Evolutionary conservation across 2,888 invertebrate genomes (phyloP).

Genomic region (Troglohyphantes excavatus): DNA sequence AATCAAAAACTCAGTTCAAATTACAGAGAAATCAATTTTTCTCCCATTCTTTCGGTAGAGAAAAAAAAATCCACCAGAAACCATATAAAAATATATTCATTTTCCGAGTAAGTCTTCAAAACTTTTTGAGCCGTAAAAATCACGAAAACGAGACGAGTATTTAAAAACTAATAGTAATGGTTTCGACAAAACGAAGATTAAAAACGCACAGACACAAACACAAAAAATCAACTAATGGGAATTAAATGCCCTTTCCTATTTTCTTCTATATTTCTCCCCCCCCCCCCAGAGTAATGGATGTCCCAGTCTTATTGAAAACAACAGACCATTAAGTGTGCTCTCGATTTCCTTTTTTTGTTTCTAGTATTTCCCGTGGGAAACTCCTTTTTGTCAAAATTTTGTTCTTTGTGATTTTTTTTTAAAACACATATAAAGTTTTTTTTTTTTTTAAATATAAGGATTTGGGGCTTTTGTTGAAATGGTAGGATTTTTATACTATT

Average conservation of each 20-base stretch:
- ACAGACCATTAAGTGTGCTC: conserved; percentile 5
- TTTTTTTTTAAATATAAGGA: background rate
- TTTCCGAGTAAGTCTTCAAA: background rate
- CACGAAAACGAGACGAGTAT: conserved; percentile 8
- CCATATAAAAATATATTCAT: too few relatives aligned
- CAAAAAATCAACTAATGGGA: conserved; percentile 32
- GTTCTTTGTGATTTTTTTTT: background rate
- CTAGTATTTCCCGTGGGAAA: background rate
- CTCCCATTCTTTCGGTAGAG: too few relatives aligned
- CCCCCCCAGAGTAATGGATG: conserved; percentile 18
- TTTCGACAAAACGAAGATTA: conserved; percentile 1
- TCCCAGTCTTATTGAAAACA: conserved; percentile 43
- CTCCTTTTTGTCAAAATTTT: background rate
- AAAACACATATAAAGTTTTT: background rate
- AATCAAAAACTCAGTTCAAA: too few relatives aligned
- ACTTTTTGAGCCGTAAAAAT: background rate
- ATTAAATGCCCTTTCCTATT: conserved; percentile 20
- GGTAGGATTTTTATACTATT: background rate
- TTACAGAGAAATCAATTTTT: too few relatives aligned
- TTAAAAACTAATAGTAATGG: conserved; percentile 34
- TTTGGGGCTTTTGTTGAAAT: background rate
- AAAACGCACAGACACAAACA: background rate
- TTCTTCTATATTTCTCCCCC: background rate
- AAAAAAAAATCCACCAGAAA: too few relatives aligned
- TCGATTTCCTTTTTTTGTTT: background rate